Evolutionary conservation across 2,888 invertebrate species (phyloP), one percentile per base, ranked within the genome.

Genomic region (Penaeus monodon): DNA sequence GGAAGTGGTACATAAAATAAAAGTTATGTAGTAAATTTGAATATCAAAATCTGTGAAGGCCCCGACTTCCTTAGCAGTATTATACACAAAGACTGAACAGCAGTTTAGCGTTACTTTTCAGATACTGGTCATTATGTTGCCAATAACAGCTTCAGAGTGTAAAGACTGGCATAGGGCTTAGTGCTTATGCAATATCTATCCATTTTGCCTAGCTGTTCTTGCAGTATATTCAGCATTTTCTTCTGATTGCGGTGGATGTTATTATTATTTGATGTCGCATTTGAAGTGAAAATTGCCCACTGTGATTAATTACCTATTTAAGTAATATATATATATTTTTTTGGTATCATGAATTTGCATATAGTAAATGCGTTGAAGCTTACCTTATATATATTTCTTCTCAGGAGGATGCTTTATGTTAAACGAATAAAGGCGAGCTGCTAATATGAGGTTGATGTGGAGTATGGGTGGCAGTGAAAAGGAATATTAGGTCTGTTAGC

Each of bases 121-220:
- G 76, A 76, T 76, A 76, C 44, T 44, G 44, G 76, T 73, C 73
- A 29, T 73, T 73, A 10, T 73, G 73, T 76, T 76, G 76, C 44
- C 76, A 76, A 44, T 76, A 76, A 49, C 44, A 76, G 76, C 76
- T 76, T 76, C 27, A 22, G 49, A 44, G 17, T 76, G 57, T 76
- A 29, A 73, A 73, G 73, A 73, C 76, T 76, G 76, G 76, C 76
- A 76, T 76, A 76, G 76, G 76, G 76, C 49, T 24, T 49, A 38
- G 73, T 73, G 38, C 24, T 76, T 44, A 76, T n/a, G 38, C 38
- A 27, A 27, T 76, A 44, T 44, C 49, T 49, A 76, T 76, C 49
- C 27, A 49, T 76, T 22, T 44, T 76, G 22, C 73, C 29, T 22
- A n/a, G 38, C 44, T 49, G 49, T 76, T 76, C 27, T 22, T 76